A percentile compares a stretch with the other conserved stretches of the same genome.
Evolutionary conservation across 2,888 invertebrate species (phyloP).

Genomic region (Epinotia nisella): DNA sequence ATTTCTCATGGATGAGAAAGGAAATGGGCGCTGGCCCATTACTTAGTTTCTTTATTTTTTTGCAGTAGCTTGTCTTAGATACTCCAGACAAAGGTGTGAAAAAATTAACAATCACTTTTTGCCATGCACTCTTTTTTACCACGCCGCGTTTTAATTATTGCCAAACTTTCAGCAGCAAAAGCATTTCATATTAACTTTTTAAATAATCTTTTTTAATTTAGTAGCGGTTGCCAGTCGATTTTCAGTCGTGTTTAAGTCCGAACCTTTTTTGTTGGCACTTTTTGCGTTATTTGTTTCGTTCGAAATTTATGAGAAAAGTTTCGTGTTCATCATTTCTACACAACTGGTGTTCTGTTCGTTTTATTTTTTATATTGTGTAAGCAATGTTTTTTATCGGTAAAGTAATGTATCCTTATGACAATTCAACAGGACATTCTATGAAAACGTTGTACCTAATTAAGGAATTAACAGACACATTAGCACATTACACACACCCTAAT

Average conservation of each 20-base stretch:
- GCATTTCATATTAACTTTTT: slow-evolving; percentile 37
- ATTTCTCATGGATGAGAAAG: too few relatives aligned
- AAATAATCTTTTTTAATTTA: slow-evolving; percentile 37
- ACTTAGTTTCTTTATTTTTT: too few relatives aligned
- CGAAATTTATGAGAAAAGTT: slow-evolving; percentile 39
- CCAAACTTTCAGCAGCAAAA: slow-evolving; percentile 27
- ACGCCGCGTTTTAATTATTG: slow-evolving; percentile 13
- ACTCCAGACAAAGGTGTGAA: not conserved
- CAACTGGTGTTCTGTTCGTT: slow-evolving; percentile 14
- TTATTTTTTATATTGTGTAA: slow-evolving; percentile 11
- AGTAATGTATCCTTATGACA: not conserved
- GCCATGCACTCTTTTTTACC: slow-evolving; percentile 1
- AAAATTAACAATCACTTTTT: slow-evolving; percentile 5
- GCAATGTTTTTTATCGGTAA: not conserved
- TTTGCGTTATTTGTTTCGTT: slow-evolving; percentile 31
- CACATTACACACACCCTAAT: too few relatives aligned
- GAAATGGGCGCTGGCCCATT: too few relatives aligned
- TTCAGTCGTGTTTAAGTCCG: slow-evolving; percentile 27
- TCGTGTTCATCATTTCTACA: slow-evolving; percentile 30
- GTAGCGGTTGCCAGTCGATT: slow-evolving; percentile 21
- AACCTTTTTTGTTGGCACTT: slow-evolving; percentile 18
- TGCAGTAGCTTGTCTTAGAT: too few relatives aligned
- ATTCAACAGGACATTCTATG: too few relatives aligned
- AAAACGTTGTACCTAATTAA: too few relatives aligned
- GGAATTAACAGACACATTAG: too few relatives aligned